Conservation (phyloP, 2,888 invertebrate species). For the Cerceris ruficornis region DNA sequence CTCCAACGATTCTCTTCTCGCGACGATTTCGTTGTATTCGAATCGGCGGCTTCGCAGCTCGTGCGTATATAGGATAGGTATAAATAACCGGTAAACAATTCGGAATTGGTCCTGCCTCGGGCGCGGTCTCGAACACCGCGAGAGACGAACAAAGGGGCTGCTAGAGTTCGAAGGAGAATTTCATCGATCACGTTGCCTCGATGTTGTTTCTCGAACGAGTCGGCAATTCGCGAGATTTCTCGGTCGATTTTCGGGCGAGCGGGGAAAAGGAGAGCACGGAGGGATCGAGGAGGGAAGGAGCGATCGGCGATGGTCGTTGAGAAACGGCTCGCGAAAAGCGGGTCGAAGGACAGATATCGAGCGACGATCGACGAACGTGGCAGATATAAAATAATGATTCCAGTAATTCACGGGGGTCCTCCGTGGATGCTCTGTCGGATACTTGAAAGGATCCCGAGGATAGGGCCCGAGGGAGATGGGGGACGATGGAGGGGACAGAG, state of each 20-base stretch:
- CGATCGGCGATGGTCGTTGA: not conserved
- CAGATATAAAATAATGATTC: constrained; percentile 70
- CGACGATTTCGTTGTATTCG: not conserved
- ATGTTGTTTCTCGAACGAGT: no score
- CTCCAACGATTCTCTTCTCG: not conserved
- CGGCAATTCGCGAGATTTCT: not conserved
- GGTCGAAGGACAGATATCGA: constrained; percentile 2
- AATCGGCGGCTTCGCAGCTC: no score
- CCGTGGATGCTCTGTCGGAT: constrained; percentile 63
- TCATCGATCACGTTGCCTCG: no score
- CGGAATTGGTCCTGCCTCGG: no score
- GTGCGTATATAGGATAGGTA: not conserved
- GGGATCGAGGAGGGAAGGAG: not conserved
- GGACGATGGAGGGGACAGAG: constrained; percentile 25
- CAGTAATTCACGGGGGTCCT: constrained; percentile 67
- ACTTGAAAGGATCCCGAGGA: constrained; percentile 74
- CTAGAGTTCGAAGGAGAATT: no score
- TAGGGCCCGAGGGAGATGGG: constrained; percentile 40
- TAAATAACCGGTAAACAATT: no score
- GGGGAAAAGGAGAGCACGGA: not conserved
- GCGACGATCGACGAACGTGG: constrained; percentile 7
- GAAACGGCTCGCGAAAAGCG: not conserved
- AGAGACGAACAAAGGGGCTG: no score
- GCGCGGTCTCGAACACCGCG: no score
- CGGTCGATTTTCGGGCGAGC: not conserved